Evolutionary conservation across 2,888 invertebrate genomes (phyloP).

Genomic region (Hyposoter dolosus): DNA sequence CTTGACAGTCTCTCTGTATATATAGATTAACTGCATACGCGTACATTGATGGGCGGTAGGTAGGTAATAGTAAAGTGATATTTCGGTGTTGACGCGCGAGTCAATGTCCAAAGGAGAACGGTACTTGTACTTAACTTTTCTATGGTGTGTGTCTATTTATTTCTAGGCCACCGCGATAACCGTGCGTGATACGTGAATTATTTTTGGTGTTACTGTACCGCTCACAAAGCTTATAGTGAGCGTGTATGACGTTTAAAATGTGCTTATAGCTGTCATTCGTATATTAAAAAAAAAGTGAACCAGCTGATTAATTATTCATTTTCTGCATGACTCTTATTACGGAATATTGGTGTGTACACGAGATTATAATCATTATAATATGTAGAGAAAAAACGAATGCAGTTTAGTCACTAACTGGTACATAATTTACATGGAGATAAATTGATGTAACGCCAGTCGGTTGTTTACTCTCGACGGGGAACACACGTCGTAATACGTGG

Average conservation of each 20-base stretch:
- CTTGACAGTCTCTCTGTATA: constrained; percentile 20
- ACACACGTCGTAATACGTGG: constrained; percentile 51
- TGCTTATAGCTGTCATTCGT: constrained; percentile 31
- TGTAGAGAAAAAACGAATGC: constrained; percentile 3
- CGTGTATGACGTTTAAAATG: constrained; percentile 48
- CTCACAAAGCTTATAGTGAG: constrained; percentile 6
- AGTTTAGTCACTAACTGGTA: neutral
- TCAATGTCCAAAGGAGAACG: constrained; percentile 62
- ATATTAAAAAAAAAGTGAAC: constrained; percentile 55
- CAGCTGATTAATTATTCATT: constrained; percentile 60
- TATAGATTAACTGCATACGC: constrained; percentile 28
- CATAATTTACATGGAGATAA: constrained; percentile 36
- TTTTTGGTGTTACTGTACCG: constrained; percentile 8
- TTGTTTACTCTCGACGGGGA: constrained; percentile 62
- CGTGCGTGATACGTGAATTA: constrained; percentile 12
- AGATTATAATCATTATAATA: neutral
- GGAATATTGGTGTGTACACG: constrained; percentile 11
- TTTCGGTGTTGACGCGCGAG: constrained; percentile 55
- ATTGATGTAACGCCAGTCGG: constrained; percentile 46
- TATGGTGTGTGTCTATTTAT: constrained; percentile 7
- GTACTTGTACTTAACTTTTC: constrained; percentile 55
- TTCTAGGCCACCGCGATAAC: constrained; percentile 23
- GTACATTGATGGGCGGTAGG: constrained; percentile 46
- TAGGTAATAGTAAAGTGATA: constrained; percentile 49
- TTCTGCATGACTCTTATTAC: constrained; percentile 1